Conservation (phyloP, 2,113 vertebrate genomes). For the Gavialis gangeticus region DNA sequence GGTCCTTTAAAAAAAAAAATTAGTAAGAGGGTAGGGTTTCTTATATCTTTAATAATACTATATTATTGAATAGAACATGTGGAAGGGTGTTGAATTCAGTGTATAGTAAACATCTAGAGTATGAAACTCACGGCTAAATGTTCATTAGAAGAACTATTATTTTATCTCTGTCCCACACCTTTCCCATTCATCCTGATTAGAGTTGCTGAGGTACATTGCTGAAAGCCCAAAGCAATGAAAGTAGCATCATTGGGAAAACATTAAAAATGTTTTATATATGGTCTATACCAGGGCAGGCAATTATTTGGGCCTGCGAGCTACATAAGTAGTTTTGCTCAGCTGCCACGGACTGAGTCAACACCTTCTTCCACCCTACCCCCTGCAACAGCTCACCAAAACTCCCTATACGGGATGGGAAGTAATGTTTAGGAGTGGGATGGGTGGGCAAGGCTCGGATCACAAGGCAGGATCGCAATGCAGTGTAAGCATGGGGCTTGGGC, state of each 20-base stretch:
- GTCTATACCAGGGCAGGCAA: not conserved
- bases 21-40: not conserved
- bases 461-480: too few relatives aligned
- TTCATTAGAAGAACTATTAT: not conserved
- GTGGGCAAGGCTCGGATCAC: too few relatives aligned
- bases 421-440: too few relatives aligned
- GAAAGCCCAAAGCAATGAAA: not conserved
- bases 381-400: too few relatives aligned
- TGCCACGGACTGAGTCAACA: too few relatives aligned
- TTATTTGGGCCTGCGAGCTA: too few relatives aligned
- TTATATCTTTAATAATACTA: not conserved
- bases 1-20: not conserved
- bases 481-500: too few relatives aligned
- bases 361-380: too few relatives aligned
- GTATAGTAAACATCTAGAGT: not conserved
- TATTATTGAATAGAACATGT: not conserved
- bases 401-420: too few relatives aligned
- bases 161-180: not conserved
- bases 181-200: not conserved
- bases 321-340: too few relatives aligned
- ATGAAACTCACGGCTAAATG: not conserved
- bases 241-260: conserved; percentile 10
- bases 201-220: conserved; percentile 4
- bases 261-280: not conserved
- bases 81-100: not conserved